Evolutionary conservation across 35 echinoderm and acorn worm species (phyloP), one percentile per base, ranked within the genome.

Genomic region (Amphiura filiformis): DNA sequence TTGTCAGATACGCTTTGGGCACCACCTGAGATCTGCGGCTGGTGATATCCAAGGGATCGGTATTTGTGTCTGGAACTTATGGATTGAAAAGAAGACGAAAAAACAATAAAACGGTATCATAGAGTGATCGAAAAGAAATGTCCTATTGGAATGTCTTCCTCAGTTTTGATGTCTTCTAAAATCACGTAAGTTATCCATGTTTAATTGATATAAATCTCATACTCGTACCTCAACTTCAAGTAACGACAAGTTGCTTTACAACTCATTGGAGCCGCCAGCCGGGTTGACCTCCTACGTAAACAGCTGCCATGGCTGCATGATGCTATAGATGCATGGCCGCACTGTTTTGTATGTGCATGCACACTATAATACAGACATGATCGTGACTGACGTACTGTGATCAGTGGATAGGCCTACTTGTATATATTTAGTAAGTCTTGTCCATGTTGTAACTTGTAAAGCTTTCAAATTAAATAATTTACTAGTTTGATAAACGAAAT

Each of bases 241-340:
- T 47, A 47, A n/a, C n/a, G n/a, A 52, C 44, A 11, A 70, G 11
- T 70, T 70, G 61, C 26, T 70, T 11, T 18, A 26, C 26, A 26
- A 23, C 28, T 23, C 7, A 70, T 18, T 70, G 17, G 61, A 26
- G 61, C 61, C 28, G 61, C 26, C 26, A 13, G 61, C 26, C 28
- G 15, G 15, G 7, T 13, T 70, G 61, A 15, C 61, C 9, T 70
- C 4, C 61, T 70, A 70, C 61, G 61, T 70, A 70, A 30, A 30
- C 26, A 70, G 61, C 61, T 70, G 26, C 61, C 61, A 70, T 70
- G 61, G 61, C 15, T 70, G 61, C 61, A 70, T 70, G 61, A 70
- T 70, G 61, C 61, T 70, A 70, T 15, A 18, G 61, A 20, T 11
- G 44, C 44, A 52, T 20, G 44, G 44, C 44, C 44, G 20, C 20